Conservation (phyloP, 2,797 vertebrate species). For the Lagorchestes hirsutus region DNA sequence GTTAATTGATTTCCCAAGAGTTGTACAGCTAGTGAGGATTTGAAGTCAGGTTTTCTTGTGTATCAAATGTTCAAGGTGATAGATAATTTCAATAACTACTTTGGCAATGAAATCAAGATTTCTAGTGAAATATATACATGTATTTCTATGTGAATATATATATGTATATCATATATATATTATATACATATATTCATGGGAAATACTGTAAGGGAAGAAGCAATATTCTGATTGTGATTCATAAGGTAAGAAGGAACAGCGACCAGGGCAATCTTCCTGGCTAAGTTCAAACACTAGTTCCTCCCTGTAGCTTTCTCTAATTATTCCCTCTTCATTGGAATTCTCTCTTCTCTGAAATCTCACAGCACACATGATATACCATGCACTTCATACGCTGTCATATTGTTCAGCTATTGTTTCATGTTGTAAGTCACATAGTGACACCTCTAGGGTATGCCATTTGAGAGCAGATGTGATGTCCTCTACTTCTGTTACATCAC, state of each 20-base stretch:
- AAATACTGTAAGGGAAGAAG: neutral
- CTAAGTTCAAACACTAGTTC: neutral
- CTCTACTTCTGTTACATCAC: neutral
- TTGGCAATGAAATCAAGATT: neutral
- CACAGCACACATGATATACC: neutral
- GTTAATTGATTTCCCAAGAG: neutral
- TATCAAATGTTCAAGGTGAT: neutral
- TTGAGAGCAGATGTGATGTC: neutral
- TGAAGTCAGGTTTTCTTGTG: neutral
- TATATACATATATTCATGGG: neutral
- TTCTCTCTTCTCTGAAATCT: neutral
- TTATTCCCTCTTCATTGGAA: neutral
- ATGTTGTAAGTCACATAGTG: neutral
- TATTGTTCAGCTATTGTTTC: neutral
- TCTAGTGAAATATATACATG: neutral
- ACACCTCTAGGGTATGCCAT: neutral
- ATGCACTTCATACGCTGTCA: neutral
- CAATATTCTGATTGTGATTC: neutral
- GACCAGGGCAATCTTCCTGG: neutral
- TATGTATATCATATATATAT: neutral
- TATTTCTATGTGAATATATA: neutral
- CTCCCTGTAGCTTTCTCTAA: neutral
- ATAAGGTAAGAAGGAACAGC: neutral
- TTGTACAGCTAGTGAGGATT: neutral
- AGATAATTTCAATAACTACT: neutral